Evolutionary conservation across 1,140 invertebrate species (phyloP).

Genomic region (Lamellibrachia luymesi): DNA sequence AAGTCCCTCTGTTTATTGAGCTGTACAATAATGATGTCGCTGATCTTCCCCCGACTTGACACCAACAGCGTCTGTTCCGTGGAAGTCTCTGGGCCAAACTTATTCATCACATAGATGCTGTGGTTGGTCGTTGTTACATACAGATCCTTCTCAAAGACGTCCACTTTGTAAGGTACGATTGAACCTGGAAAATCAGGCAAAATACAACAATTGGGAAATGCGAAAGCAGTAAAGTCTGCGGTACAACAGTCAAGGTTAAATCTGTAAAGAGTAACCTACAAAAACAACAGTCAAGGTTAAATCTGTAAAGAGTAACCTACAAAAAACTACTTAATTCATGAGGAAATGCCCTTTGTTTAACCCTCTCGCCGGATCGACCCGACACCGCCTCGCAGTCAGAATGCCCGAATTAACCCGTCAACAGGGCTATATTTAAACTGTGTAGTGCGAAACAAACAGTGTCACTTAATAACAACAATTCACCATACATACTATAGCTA

Average conservation of each 20-base stretch:
- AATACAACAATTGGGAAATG: neutral
- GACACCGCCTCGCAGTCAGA: too few species aligned
- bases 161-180: conserved; percentile 67
- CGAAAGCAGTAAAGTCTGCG: neutral
- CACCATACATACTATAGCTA: too few species aligned
- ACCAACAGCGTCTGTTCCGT: conserved; percentile 56
- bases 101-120: conserved; percentile 68
- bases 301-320: too few species aligned
- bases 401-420: too few species aligned
- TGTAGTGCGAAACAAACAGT: too few species aligned
- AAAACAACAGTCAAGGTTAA: too few species aligned
- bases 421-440: too few species aligned
- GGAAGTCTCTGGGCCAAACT: conserved; percentile 64
- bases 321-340: too few species aligned
- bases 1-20: conserved; percentile 48
- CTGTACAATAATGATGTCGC: conserved; percentile 68
- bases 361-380: conserved; percentile 11
- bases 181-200: conserved; percentile 38
- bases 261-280: too few species aligned
- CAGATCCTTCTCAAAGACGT: conserved; percentile 72
- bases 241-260: too few species aligned
- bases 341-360: neutral
- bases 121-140: conserved; percentile 68
- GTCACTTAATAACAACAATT: too few species aligned
- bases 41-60: conserved; percentile 62